These are phyloP conservation scores for Decapterus maruadsi DNA, from an alignment of 2,797 vertebrate genomes.

Conservation along the genomic window DNA sequence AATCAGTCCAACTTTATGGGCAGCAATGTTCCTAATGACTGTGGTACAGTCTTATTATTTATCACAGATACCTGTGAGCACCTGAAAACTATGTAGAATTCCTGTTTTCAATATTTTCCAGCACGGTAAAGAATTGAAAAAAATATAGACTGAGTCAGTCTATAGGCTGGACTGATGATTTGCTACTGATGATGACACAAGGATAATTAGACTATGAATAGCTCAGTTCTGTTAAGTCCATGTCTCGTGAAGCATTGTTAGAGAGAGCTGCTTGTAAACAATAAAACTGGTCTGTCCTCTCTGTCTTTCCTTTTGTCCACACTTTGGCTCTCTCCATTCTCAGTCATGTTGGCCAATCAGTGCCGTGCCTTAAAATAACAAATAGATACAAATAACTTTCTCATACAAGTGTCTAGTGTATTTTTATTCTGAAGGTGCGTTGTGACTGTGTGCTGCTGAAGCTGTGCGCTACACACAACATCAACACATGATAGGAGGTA, in stretches of 20 bases:
- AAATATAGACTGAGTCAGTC: neutral
- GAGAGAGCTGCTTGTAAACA: neutral
- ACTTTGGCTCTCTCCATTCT: neutral
- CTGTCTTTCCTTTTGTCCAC: conserved; percentile 14
- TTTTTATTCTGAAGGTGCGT: conserved; percentile 15
- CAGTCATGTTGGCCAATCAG: conserved; percentile 11
- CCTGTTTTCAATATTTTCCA: neutral
- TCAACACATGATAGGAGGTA: neutral
- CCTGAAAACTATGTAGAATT: neutral
- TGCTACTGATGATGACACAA: no score
- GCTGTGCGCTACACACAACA: neutral
- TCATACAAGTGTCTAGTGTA: neutral
- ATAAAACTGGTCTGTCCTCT: conserved; percentile 39
- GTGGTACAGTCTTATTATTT: neutral
- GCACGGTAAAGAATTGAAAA: neutral
- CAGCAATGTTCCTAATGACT: neutral
- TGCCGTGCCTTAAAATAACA: conserved; percentile 27
- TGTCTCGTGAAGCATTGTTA: neutral
- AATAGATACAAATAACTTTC: neutral
- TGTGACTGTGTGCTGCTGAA: neutral
- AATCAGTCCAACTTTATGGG: no score
- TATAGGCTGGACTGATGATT: no score
- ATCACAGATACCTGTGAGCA: neutral
- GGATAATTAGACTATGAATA: neutral
- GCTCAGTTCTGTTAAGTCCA: neutral